Evolutionary conservation across 2,113 vertebrate genomes (phyloP).

Genomic region (Gobiocypris rarus): DNA sequence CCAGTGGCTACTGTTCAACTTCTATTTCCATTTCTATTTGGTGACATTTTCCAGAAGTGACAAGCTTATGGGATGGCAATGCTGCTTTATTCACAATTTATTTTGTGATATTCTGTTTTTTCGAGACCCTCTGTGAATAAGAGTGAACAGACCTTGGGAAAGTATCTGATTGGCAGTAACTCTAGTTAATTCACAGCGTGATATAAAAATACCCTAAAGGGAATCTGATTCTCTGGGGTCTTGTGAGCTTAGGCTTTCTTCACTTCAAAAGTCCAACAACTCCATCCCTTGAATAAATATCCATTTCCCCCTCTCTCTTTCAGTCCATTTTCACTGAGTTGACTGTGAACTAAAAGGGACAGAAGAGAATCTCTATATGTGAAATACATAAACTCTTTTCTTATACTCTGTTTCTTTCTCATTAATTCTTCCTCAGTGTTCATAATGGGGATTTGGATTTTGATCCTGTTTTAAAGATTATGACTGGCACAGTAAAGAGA

Average conservation of each 20-base stretch:
- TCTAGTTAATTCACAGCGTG: constrained; percentile 12
- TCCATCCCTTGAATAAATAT: constrained; percentile 31
- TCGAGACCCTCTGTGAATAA: not conserved
- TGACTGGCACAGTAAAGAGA: constrained; percentile 1
- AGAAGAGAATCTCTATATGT: not conserved
- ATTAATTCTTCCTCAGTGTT: not conserved
- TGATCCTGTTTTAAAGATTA: not conserved
- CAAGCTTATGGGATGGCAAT: not conserved
- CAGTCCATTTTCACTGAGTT: not conserved
- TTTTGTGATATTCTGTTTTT: not conserved
- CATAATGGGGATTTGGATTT: not conserved
- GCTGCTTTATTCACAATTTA: not conserved
- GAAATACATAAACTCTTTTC: not conserved
- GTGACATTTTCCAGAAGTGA: not conserved
- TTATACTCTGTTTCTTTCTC: not conserved
- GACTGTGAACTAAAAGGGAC: not conserved
- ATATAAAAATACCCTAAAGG: constrained; percentile 21
- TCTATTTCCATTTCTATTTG: not conserved
- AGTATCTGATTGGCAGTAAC: constrained; percentile 8
- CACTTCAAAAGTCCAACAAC: constrained; percentile 29
- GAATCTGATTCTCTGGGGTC: not conserved
- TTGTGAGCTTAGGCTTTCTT: constrained; percentile 27
- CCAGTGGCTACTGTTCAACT: not conserved
- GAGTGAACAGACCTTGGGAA: not conserved
- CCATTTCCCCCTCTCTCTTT: not conserved